Evolutionary conservation across 1,140 invertebrate genomes (phyloP), one percentile per base, ranked within the genome.

Genomic region (Sycophaga agraensis): DNA sequence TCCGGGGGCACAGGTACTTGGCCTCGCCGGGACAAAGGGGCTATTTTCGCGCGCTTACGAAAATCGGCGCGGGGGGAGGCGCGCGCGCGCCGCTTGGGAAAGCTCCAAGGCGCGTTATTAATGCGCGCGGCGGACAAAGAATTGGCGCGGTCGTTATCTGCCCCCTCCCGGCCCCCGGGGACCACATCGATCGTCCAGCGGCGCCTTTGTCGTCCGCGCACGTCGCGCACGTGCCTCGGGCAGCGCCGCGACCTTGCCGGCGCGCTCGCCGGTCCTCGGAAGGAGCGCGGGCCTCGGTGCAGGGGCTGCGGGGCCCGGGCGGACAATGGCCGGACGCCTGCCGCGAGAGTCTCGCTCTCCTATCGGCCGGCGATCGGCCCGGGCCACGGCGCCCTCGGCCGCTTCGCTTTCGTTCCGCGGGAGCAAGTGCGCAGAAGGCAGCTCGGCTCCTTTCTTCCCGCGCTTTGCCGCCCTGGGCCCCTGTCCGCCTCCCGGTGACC

Each of bases 281-380:
- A n/a, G n/a, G n/a, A n/a, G n/a, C n/a, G n/a, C n/a, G n/a, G n/a
- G n/a, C n/a, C n/a, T n/a, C n/a, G n/a, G n/a, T n/a, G n/a, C n/a
- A n/a, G n/a, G n/a, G n/a, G n/a, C n/a, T n/a, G n/a, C n/a, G n/a
- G n/a, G n/a, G n/a, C n/a, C n/a, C n/a, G n/a, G n/a, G n/a, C n/a
- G n/a, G n/a, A 75, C 70, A 76, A 76, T 74, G 73, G 68, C 69
- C 75, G 75, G 75, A 77, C 66, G 66, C 50, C 58, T 77, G 74
- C 69, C 59, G 66, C 66, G 49, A 31, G 35, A 53, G 68, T 66
- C n/a, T 74, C 72, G 75, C 74, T 74, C 68, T n/a, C n/a, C n/a
- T n/a, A n/a, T 59, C 49, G 24, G 62, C n/a, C 60, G 69, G 73
- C 75, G 72, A 76, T 75, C 73, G 75, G 70, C 68, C 67, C 66